A percentile compares a stretch with the other conserved stretches of the same genome.
Conservation (phyloP, 2,113 vertebrate genomes). For the Tiliqua scincoides region DNA sequence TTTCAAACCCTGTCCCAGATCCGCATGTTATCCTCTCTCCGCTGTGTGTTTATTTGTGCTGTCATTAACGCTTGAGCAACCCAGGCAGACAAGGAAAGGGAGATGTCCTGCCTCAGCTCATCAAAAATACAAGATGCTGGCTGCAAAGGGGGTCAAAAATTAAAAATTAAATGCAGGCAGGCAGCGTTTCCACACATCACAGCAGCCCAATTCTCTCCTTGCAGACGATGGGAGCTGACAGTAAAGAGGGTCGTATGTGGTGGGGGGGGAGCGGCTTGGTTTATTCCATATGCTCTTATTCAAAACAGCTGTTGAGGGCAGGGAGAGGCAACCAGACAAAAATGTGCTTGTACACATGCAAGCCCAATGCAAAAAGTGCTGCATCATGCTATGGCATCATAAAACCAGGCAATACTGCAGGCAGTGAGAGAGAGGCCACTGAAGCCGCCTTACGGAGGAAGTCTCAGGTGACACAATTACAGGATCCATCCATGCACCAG, state of each 20-base stretch:
- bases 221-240: background rate
- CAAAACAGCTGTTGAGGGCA: background rate
- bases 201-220: constrained; percentile 20
- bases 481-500: background rate
- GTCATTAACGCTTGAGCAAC: constrained; percentile 59
- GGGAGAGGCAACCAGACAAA: constrained; percentile 4
- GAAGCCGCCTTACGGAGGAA: too few species aligned
- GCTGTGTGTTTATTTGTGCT: constrained; percentile 43
- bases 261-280: too few species aligned
- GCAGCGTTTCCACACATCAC: constrained; percentile 59
- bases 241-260: background rate
- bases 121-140: constrained; percentile 71
- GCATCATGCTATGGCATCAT: background rate
- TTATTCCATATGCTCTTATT: background rate
- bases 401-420: background rate
- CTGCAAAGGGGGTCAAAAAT: constrained; percentile 63
- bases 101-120: constrained; percentile 69
- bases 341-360: background rate
- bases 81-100: constrained; percentile 28
- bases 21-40: constrained; percentile 6
- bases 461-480: background rate
- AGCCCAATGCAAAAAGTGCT: background rate
- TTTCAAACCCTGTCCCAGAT: constrained; percentile 15
- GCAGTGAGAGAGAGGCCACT: background rate
- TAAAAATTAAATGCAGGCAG: constrained; percentile 70